These are phyloP conservation scores for Sinotaia quadrata DNA, from an alignment of 2,888 invertebrate genomes.

Conservation along the genomic window DNA sequence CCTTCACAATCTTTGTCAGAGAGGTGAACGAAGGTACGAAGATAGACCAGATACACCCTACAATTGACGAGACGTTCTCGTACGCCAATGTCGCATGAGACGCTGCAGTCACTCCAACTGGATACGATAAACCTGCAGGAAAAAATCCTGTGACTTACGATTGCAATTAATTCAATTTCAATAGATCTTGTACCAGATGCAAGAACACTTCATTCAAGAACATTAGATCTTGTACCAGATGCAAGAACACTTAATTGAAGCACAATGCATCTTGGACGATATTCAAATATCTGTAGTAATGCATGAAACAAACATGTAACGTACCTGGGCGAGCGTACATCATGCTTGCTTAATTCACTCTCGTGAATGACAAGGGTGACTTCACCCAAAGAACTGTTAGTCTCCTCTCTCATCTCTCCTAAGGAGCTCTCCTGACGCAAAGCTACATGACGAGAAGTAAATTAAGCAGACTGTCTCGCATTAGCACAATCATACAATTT, in stretches of 20 bases:
- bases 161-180: no score
- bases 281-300: no score
- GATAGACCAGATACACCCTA: conserved; percentile 90
- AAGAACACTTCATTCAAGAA: no score
- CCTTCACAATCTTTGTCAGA: conserved; percentile 91
- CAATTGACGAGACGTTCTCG: conserved; percentile 91
- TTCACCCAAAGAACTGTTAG: neutral
- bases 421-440: conserved; percentile 35
- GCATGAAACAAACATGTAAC: neutral
- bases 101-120: conserved; percentile 93
- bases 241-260: no score
- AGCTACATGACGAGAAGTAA: neutral
- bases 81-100: conserved; percentile 91
- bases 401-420: conserved; percentile 21
- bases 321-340: conserved; percentile 52
- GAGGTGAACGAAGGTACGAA: conserved; percentile 87
- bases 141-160: no score
- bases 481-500: no score
- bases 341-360: conserved; percentile 48
- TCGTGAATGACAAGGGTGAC: conserved; percentile 36
- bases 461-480: no score
- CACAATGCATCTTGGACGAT: no score
- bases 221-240: no score
- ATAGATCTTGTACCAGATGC: no score
- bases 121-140: conserved; percentile 87